Evolutionary conservation across 2,888 invertebrate species (phyloP), one percentile per base, ranked within the genome.

Genomic region (Andrena haemorrhoa): DNA sequence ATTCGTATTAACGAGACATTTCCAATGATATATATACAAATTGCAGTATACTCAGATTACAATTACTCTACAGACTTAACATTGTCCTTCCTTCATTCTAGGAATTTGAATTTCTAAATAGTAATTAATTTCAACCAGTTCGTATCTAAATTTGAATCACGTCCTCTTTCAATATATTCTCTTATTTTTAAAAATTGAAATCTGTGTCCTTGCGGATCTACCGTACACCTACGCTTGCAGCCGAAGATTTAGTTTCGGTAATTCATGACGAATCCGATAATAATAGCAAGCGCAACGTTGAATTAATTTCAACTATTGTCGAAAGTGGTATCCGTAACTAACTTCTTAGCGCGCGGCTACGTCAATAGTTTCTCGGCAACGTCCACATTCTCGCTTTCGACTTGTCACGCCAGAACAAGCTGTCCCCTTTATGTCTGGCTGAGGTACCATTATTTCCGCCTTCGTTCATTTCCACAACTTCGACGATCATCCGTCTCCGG

Each of bases 371-470:
- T 56, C 66, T 58, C 5, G 3, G 26, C 53, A 65, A 56, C 60
- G 64, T 69, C 65, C 51, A 65, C 65, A 66, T 80, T 80, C 80
- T 83, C 83, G 72, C 80, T 80, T 76, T 80, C 83, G 76, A 80
- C 68, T 66, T 80, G 80, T 80, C 83, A 71, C 66, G 60, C 79
- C 79, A 81, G 79, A 73, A 73, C 79, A 69, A 79, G 26, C 60
- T 68, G 72, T 71, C 66, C 78, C 66, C 78, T 23, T 79, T 77
- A 41, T 47, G 66, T 79, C 71, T 60, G 71, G 61, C 53, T 23
- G 79, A 61, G 79, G 78, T 79, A 79, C 53, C 31, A 74, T 74
- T 73, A 74, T 73, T 81, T 79, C 82, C 78, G 75, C 69, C 53
- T 72, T 75, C 26, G 35, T 61, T 35, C 41, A 35, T 68, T 78